A percentile compares a stretch with the other conserved stretches of the same genome.
Conservation (phyloP, 1,140 invertebrate species). For the Rhopalosiphum padi region DNA sequence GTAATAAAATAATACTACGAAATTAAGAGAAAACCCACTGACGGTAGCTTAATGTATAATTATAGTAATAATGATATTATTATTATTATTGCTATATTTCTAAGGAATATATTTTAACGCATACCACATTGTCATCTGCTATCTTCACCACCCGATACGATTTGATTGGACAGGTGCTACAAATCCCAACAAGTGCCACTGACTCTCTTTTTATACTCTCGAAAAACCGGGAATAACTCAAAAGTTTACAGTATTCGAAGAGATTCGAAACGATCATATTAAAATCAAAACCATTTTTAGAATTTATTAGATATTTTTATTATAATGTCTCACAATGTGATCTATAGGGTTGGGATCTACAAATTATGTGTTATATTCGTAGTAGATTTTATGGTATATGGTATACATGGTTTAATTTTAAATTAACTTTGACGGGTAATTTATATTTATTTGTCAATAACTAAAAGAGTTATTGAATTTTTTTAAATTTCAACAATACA, state of each 20-base stretch:
- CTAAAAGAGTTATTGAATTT: too few relatives aligned
- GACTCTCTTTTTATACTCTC: background rate
- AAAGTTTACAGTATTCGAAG: background rate
- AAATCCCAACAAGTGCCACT: background rate
- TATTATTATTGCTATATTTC: background rate
- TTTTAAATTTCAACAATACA: too few relatives aligned
- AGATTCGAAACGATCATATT: background rate
- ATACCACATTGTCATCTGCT: too few relatives aligned
- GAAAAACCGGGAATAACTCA: background rate
- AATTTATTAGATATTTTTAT: background rate
- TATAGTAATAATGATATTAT: background rate
- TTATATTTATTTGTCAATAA: too few relatives aligned
- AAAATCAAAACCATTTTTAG: background rate
- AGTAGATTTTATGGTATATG: background rate
- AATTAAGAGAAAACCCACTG: constrained; percentile 22
- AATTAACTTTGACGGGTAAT: too few relatives aligned
- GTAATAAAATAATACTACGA: background rate
- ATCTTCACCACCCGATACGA: background rate
- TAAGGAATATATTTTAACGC: background rate
- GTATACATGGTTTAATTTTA: too few relatives aligned
- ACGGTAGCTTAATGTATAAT: background rate
- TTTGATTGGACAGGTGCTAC: background rate
- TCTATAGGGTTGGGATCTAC: background rate
- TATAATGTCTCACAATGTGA: background rate
- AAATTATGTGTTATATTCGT: background rate